Conservation (phyloP, 2,888 invertebrate genomes). For the Geophilus truncorum region DNA sequence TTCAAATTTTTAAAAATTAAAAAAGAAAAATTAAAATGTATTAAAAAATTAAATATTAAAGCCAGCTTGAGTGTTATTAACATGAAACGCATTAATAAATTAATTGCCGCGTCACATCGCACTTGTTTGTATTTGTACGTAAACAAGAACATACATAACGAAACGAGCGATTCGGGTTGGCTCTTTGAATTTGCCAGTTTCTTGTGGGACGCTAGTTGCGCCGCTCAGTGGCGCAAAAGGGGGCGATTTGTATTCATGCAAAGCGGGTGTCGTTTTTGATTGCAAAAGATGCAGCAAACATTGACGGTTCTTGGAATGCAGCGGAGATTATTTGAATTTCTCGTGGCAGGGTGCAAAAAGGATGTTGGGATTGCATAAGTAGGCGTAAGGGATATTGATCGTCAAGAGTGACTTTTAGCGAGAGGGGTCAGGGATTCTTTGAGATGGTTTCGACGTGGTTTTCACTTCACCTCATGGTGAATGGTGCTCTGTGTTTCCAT, state of each 20-base stretch:
- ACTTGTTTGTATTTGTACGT: too few relatives aligned
- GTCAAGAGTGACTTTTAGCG: not conserved
- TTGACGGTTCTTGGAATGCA: too few relatives aligned
- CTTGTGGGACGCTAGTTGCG: too few relatives aligned
- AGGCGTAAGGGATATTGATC: conserved; percentile 7
- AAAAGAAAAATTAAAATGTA: too few relatives aligned
- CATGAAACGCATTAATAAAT: too few relatives aligned
- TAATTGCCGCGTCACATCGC: too few relatives aligned
- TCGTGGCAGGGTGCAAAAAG: not conserved
- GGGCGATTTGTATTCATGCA: not conserved
- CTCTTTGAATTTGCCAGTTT: too few relatives aligned
- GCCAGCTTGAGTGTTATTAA: too few relatives aligned
- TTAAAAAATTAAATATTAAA: too few relatives aligned
- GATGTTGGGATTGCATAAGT: not conserved
- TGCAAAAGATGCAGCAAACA: not conserved
- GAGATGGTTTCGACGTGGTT: not conserved
- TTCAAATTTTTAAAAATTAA: too few relatives aligned
- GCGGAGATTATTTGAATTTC: not conserved
- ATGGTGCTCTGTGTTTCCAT: conserved; percentile 1
- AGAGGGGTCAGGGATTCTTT: not conserved
- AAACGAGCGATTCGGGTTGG: too few relatives aligned
- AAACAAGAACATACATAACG: too few relatives aligned
- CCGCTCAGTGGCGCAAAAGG: not conserved
- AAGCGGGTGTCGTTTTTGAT: not conserved
- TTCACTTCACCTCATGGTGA: not conserved